phyloP scores from a whole-genome alignment of 2,113 vertebrate genomes.

The Cavia porcellus region DNA sequence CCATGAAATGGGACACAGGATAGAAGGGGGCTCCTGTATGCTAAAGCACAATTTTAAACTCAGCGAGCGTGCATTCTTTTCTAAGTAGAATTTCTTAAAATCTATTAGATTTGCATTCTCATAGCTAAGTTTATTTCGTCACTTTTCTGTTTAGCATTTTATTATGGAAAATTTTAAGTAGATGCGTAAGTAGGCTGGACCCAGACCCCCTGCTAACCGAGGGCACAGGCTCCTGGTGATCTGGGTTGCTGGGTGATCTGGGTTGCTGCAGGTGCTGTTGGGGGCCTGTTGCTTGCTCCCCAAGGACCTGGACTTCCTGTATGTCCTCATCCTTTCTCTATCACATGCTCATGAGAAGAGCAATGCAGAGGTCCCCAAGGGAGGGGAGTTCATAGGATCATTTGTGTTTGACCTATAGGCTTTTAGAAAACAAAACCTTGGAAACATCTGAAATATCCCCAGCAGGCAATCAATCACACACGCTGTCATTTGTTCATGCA shows the following conservation, averaged over 20 bases:
- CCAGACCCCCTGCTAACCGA: no score
- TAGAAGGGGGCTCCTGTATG: not conserved
- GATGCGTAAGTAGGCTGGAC: not conserved
- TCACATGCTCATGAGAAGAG: fast-evolving
- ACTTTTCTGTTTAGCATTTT: not conserved
- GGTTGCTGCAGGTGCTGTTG: no score
- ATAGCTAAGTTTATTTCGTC: not conserved
- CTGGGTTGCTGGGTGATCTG: no score
- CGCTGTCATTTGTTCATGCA: no score
- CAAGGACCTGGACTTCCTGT: no score
- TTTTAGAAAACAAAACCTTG: not conserved
- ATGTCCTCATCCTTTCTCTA: no score
- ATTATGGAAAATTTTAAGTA: not conserved
- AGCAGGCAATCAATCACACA: not conserved
- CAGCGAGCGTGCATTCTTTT: no score
- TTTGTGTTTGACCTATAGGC: fast-evolving
- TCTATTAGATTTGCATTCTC: not conserved
- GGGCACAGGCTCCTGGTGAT: no score
- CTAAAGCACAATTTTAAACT: not conserved
- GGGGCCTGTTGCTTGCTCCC: no score
- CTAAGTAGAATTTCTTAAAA: not conserved
- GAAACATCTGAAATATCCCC: no score
- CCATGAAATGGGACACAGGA: fast-evolving
- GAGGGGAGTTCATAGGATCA: fast-evolving
- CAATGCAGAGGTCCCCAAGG: not conserved